Conservation (phyloP, 2,113 vertebrate species). For the Crocuta crocuta region DNA sequence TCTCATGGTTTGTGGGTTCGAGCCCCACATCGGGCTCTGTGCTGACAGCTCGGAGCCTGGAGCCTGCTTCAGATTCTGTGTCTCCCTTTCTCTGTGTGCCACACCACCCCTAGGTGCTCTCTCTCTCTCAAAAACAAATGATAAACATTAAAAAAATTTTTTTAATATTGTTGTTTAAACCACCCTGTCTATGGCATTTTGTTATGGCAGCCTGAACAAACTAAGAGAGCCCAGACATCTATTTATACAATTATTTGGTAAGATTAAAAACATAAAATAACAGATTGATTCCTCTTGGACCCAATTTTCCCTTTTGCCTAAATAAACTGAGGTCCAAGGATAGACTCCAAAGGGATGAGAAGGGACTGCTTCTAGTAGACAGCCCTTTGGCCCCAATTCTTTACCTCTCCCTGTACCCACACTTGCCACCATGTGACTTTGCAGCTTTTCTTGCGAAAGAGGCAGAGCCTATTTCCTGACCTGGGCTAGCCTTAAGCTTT, state of each 20-base stretch:
- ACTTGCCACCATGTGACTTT: background rate
- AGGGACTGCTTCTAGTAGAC: background rate
- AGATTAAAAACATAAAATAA: conserved; percentile 5
- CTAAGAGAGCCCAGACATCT: background rate
- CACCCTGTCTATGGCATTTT: background rate
- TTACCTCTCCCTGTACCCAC: background rate
- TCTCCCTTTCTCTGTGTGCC: no score
- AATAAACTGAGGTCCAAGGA: background rate
- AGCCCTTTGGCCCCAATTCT: background rate
- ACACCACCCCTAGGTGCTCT: no score
- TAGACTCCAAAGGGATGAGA: background rate
- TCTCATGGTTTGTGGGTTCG: no score
- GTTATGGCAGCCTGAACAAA: background rate
- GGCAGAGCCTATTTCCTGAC: background rate
- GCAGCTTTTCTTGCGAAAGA: background rate
- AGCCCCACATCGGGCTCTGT: no score
- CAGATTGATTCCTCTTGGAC: background rate
- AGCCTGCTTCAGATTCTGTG: no score
- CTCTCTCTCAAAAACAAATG: no score
- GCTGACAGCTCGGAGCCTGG: no score
- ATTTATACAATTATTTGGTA: background rate
- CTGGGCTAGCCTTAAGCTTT: background rate
- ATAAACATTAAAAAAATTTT: no score
- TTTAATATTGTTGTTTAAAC: background rate
- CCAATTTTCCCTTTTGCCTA: background rate